These are phyloP conservation scores for Zingel zingel DNA, from an alignment of 2,113 vertebrate genomes.

Conservation along the genomic window DNA sequence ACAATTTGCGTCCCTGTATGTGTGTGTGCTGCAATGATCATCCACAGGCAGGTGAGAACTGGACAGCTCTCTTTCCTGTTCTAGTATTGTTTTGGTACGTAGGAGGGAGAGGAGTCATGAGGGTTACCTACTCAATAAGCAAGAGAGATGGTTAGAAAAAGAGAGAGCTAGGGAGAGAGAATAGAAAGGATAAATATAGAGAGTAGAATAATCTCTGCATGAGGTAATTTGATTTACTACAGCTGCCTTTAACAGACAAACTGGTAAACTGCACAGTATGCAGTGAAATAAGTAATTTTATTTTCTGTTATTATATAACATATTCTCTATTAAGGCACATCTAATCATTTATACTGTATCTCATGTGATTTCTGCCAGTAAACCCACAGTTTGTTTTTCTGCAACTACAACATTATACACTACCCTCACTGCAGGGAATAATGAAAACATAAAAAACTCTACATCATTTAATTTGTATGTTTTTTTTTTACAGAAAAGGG, in stretches of 20 bases:
- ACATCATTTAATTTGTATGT: constrained; percentile 31
- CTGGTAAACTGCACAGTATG: constrained; percentile 12
- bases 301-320: constrained; percentile 6
- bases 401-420: neutral
- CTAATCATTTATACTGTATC: neutral
- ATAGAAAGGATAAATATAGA: constrained; percentile 57
- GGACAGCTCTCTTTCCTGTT: constrained; percentile 60
- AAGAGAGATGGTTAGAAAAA: constrained; percentile 47
- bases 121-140: constrained; percentile 62
- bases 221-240: constrained; percentile 45
- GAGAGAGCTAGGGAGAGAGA: constrained; percentile 9
- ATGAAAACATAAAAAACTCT: constrained; percentile 10
- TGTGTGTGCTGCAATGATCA: constrained; percentile 26
- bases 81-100: constrained; percentile 69
- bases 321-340: constrained; percentile 2
- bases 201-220: constrained; percentile 34
- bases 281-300: neutral
- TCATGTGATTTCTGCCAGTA: constrained; percentile 28
- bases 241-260: constrained; percentile 18
- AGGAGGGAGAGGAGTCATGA: constrained; percentile 61
- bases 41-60: constrained; percentile 59
- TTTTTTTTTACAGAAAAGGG: neutral
- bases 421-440: neutral
- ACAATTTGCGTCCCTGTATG: neutral
- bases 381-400: constrained; percentile 12